phyloP scores from a whole-genome alignment of 2,113 vertebrate species.

The Sylvietta virens region DNA sequence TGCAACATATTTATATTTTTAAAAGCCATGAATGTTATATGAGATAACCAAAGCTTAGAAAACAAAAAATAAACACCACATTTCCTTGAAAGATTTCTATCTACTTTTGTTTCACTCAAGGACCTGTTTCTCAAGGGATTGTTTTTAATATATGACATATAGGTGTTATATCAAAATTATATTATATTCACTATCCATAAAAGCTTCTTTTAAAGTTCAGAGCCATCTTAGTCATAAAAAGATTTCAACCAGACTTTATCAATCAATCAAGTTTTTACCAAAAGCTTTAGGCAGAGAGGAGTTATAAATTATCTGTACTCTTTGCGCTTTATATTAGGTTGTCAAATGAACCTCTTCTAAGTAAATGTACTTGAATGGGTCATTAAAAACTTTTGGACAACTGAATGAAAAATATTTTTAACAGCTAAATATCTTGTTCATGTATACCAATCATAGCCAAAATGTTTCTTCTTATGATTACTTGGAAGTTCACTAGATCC shows the following conservation, averaged over 20 bases:
- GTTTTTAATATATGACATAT: neutral
- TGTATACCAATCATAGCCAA: neutral
- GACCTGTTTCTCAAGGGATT: neutral
- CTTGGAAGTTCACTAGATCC: neutral
- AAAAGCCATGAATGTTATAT: neutral
- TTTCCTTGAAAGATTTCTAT: neutral
- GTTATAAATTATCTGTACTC: neutral
- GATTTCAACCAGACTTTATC: neutral
- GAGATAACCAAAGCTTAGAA: neutral
- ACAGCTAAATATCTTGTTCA: neutral
- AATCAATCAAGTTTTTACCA: neutral
- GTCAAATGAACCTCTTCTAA: neutral
- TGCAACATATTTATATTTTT: neutral
- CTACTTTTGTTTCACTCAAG: neutral
- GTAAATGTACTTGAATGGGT: neutral
- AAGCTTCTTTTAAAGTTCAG: neutral
- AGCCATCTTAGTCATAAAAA: neutral
- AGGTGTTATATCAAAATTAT: neutral
- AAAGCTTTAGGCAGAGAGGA: neutral
- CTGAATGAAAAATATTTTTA: neutral
- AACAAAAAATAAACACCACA: neutral
- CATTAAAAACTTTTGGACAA: neutral
- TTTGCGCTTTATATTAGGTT: neutral
- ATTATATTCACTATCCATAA: neutral
- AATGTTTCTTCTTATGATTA: neutral